Percentiles rank a stretch among this genome's conserved stretches.
These are phyloP conservation scores for Coregonus ussuriensis DNA, from an alignment of 2,797 vertebrate genomes.

Conservation along the genomic window DNA sequence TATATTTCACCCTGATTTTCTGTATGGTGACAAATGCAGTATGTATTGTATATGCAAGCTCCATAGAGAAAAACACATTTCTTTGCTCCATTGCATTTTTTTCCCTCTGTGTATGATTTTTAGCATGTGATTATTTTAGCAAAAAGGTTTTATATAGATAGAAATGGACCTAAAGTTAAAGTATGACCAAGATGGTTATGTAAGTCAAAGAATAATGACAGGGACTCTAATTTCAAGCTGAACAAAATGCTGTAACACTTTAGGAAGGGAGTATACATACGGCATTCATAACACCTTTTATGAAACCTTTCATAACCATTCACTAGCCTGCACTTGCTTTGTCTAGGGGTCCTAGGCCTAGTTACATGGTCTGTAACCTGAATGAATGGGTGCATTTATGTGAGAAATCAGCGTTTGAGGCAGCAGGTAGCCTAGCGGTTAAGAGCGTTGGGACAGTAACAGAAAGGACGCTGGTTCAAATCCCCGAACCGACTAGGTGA, in stretches of 20 bases:
- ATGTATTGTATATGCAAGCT: conserved; percentile 10
- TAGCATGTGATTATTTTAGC: conserved; percentile 16
- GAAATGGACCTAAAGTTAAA: conserved; percentile 23
- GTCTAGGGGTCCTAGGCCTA: no score
- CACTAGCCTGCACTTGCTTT: no score
- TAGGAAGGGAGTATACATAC: no score
- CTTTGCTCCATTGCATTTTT: background rate
- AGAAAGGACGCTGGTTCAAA: no score
- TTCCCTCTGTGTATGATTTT: conserved; percentile 17
- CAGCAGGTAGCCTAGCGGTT: no score
- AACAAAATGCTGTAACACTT: background rate
- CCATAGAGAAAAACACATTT: background rate
- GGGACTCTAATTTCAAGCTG: conserved; percentile 26
- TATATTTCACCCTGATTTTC: background rate
- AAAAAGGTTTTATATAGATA: conserved; percentile 15
- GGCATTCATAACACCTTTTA: background rate
- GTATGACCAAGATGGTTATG: conserved; percentile 23
- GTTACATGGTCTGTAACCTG: no score
- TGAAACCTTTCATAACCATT: background rate
- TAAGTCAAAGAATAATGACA: background rate
- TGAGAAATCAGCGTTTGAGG: no score
- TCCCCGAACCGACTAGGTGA: no score
- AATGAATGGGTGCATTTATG: no score
- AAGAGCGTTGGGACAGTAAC: no score
- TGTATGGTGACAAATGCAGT: background rate